Base-by-base conservation (phyloP, 1,140 invertebrate species). In the Megalopta genalis region DNA sequence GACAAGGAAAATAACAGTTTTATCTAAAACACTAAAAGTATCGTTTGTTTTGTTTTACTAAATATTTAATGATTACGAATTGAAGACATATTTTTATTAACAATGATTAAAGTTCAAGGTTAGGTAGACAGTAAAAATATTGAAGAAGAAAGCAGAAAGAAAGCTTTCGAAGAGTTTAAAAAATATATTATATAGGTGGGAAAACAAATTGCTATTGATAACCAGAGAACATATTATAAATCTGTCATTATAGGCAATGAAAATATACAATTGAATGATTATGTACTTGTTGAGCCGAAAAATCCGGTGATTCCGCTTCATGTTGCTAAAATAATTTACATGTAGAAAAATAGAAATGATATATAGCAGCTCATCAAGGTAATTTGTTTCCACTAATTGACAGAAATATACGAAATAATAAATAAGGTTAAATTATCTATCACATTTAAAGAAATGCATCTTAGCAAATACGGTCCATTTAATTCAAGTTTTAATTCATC, bases 231-330 rank as follows among this genome's bases (percentile, higher is more conserved):
- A 1, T 92, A 84, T 84, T 92, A 92, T 49, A 70, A 65, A 59
- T 86, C 87, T 10, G 89, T 87, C 16, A 72, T 77, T 21, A 80
- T 92, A 23, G 88, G 78, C 2, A 70, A 74, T 23, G 87, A 89
- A 69, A 83, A 90, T 88, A 88, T 92, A 27, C n/a, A 81, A 67
- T 49, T 87, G 27, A 88, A 90, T 21, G 96, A 97, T 89, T 96
- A 93, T 92, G 95, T 97, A 6, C 95, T 96, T 87, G 94, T 97
- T 1, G 95, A 96, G 86, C 95, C 96, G 12, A 94, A 95, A 59
- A 95, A 96, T 91, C 92, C 95, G 3, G 93, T 94, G 59, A 93
- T 94, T 73, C 95, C 96, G 21, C 91, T 95, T 37, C 94, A 95
- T 85, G 94, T 97, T 57, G 96, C 95, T 5, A 94, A 94, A 91